Percentiles rank a stretch among this genome's conserved stretches.
These are phyloP conservation scores for Acipenser oxyrinchus DNA, from an alignment of 2,797 vertebrate species.

Conservation along the genomic window DNA sequence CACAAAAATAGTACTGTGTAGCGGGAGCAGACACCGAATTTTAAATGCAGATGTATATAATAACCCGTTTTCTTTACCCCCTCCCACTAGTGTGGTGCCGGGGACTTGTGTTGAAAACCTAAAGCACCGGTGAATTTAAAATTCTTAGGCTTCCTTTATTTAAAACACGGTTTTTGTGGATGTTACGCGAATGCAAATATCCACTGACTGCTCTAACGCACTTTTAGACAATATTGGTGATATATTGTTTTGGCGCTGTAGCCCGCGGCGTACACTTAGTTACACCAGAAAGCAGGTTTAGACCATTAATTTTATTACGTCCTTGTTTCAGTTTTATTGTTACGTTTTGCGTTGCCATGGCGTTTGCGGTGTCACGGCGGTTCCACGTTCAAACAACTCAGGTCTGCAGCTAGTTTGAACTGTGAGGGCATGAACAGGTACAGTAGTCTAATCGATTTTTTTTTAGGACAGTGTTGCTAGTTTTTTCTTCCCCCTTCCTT, in stretches of 20 bases:
- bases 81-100: constrained; percentile 50
- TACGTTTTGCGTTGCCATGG: constrained; percentile 46
- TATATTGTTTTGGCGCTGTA: background rate
- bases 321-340: constrained; percentile 21
- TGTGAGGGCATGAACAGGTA: background rate
- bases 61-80: constrained; percentile 43
- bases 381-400: background rate
- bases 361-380: constrained; percentile 21
- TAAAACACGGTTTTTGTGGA: constrained; percentile 7
- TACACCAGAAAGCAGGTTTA: background rate
- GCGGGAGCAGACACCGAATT: background rate
- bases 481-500: background rate
- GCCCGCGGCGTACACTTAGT: background rate
- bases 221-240: background rate
- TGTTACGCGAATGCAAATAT: background rate
- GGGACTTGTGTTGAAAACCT: constrained; percentile 34
- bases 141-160: constrained; percentile 53
- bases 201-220: background rate
- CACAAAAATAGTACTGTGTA: background rate
- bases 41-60: constrained; percentile 24
- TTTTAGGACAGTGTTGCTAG: background rate
- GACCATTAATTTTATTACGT: background rate
- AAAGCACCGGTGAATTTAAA: constrained; percentile 50
- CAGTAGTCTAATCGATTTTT: background rate
- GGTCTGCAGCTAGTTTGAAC: background rate